These are phyloP conservation scores for Peromyscus aztecus DNA, from an alignment of 2,797 vertebrate species.

Conservation along the genomic window DNA sequence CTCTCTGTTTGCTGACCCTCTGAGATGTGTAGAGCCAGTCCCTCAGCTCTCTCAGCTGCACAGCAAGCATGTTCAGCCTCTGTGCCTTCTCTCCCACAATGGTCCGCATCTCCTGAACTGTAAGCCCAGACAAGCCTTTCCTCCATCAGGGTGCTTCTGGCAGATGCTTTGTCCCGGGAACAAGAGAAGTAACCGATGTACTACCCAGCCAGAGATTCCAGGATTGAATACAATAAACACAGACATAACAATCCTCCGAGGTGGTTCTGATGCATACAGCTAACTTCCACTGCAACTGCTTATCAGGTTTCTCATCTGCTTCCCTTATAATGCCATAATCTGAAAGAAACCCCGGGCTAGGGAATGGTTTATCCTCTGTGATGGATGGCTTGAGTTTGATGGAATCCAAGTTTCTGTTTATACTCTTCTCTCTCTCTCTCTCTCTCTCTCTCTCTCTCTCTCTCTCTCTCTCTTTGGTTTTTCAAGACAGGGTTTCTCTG, in stretches of 20 bases:
- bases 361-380: neutral
- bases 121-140: neutral
- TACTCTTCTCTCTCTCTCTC: neutral
- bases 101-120: neutral
- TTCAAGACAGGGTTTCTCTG: no score
- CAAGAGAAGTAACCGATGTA: neutral
- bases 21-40: neutral
- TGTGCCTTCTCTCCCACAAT: neutral
- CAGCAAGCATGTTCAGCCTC: neutral
- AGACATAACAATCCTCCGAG: neutral
- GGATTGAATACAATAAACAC: neutral
- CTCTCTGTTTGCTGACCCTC: neutral
- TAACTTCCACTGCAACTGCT: neutral
- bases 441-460: no score
- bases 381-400: neutral
- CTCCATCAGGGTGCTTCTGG: neutral
- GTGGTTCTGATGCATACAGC: neutral
- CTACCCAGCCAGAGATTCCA: neutral
- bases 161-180: neutral
- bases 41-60: neutral
- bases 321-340: neutral
- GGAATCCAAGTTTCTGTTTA: neutral
- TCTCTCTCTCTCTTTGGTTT: no score
- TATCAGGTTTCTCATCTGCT: neutral
- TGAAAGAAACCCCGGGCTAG: neutral